Evolutionary conservation across 2,888 invertebrate genomes (phyloP).

Genomic region (Temnothorax ravouxi): DNA sequence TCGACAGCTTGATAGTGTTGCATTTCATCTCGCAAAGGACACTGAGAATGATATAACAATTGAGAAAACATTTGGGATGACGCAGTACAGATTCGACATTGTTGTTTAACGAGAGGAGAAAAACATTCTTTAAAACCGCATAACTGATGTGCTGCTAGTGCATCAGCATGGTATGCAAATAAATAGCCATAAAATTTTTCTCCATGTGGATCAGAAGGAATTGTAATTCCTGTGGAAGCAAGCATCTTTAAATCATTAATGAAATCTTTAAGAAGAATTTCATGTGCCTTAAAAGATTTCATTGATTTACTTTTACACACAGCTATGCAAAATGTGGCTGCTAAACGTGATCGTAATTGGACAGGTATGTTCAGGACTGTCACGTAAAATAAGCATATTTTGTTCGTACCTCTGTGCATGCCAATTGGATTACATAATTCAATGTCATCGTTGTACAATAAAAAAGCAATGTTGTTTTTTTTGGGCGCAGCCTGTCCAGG

Average conservation of each 20-base stretch:
- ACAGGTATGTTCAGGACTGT: neutral
- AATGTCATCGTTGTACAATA: neutral
- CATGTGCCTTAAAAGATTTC: neutral
- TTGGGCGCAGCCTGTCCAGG: neutral
- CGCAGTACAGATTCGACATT: too few species aligned
- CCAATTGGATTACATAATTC: conserved; percentile 10
- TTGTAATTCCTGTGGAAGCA: neutral
- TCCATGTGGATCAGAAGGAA: neutral
- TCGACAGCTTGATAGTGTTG: too few species aligned
- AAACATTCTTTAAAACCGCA: too few species aligned
- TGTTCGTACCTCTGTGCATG: neutral
- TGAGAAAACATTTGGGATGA: too few species aligned
- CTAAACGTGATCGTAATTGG: neutral
- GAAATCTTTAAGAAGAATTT: neutral
- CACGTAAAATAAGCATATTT: conserved; percentile 3
- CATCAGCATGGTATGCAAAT: neutral
- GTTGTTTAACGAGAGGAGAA: too few species aligned
- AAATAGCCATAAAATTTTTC: conserved; percentile 10
- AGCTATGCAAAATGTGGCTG: neutral
- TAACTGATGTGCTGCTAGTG: too few species aligned
- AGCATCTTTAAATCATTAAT: neutral
- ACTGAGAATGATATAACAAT: too few species aligned
- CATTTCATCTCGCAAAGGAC: too few species aligned
- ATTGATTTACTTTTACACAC: neutral
- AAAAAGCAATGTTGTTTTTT: neutral